Evolutionary conservation across 2,888 invertebrate genomes (phyloP), one percentile per base, ranked within the genome.

Genomic region (Anthrax anthrax): DNA sequence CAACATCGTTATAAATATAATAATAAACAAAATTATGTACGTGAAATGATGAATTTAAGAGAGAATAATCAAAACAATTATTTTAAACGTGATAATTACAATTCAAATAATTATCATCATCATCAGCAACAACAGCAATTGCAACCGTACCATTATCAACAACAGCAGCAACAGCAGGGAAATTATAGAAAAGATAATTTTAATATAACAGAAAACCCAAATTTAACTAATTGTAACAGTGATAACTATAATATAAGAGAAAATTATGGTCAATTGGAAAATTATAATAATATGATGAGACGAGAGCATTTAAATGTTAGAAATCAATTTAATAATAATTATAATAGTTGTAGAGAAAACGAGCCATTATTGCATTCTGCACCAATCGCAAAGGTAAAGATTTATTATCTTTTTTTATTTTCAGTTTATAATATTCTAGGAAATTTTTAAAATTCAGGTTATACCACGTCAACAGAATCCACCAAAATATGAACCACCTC

Each of bases 181-280:
- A 53, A 53, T 18, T 51, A 52, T 12, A 3, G 3, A 49, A 63
- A 65, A 53, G 66, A 68, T 51, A 60, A 60, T 49, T 67, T 66
- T 55, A 67, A 68, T 60, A 68, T 68, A 51, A 66, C 64, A 57
- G 67, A 68, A 56, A 68, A 68, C 58, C 67, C 62, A 55, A 64
- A 60, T 47, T 50, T 56, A 34, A 51, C 48, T 47, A 52, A 19
- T 54, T 61, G 62, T 56, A n/a, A n/a, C n/a, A 57, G 59, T 46
- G 59, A 57, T 46, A 59, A 60, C 50, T 58, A 55, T 47, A 58
- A 57, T 53, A 58, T 58, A 39, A 52, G 53, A 43, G 58, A 59
- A 37, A 58, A 56, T 50, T 60, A 59, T 54, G 58, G 58, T 18
- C 51, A 50, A 46, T 43, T 59, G 53, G 60, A 61, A 46, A 58